These are phyloP conservation scores for Homarus gammarus DNA, from an alignment of 2,888 invertebrate genomes.

Conservation along the genomic window DNA sequence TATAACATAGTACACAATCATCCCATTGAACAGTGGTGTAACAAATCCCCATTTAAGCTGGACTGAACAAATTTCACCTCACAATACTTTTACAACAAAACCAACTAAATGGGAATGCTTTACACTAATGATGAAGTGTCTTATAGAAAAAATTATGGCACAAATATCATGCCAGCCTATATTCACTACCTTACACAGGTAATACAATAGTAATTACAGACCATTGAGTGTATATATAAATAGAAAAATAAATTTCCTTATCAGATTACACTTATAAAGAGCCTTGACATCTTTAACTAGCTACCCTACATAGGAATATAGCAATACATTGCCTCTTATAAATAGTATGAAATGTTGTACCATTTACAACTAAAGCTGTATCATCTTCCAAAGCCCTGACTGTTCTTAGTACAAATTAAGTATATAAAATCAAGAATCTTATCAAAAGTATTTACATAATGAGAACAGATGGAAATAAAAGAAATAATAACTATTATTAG, in stretches of 20 bases:
- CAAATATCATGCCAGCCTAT: constrained; percentile 47
- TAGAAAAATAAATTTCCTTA: constrained; percentile 67
- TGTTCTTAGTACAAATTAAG: constrained; percentile 22
- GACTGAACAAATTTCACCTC: constrained; percentile 35
- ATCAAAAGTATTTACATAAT: neutral
- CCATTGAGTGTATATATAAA: constrained; percentile 58
- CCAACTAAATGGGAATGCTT: constrained; percentile 43
- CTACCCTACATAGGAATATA: constrained; percentile 60
- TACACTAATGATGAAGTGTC: constrained; percentile 14
- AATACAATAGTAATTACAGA: constrained; percentile 49
- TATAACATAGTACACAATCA: too few relatives aligned
- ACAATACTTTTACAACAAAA: constrained; percentile 27
- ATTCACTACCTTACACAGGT: constrained; percentile 47
- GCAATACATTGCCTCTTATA: constrained; percentile 50
- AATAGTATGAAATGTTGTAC: constrained; percentile 59
- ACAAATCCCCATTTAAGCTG: constrained; percentile 7
- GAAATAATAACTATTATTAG: neutral
- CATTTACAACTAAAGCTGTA: constrained; percentile 52
- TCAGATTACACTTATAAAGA: constrained; percentile 51
- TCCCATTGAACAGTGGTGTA: too few relatives aligned
- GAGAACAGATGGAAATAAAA: constrained; percentile 1
- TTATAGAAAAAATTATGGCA: constrained; percentile 45
- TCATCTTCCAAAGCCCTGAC: constrained; percentile 41
- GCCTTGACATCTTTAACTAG: constrained; percentile 41
- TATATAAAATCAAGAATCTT: constrained; percentile 1